Base-by-base conservation (phyloP, 2,113 vertebrate genomes). In the Amazona vittata region DNA sequence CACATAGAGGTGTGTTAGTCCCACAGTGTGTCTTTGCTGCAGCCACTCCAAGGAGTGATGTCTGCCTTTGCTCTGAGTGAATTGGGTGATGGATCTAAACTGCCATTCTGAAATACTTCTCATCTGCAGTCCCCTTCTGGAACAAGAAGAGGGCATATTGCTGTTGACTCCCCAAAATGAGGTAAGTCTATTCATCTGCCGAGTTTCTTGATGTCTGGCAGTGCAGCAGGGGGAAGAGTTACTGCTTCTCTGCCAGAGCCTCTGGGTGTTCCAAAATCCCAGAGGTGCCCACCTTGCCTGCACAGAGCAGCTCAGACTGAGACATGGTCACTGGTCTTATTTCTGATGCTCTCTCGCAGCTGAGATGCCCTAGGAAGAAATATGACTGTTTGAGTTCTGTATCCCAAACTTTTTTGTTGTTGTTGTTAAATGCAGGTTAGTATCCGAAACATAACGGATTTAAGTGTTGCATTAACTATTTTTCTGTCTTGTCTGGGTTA, bases 31-130 rank as follows among this genome's bases (percentile, higher is more conserved):
- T 52, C 77, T 93, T 57, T 81, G 63, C 37, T 76, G 75, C 35
- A 7, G 18, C 12, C 0, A 0, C 14, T 25, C 24, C 37, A 75
- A 28, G 69, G 18, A 44, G 5, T 6, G 8, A 49, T 0, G 1
- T 16, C 31, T 80, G 15, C 60, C 29, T 75, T 77, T 53, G 15
- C 13, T 67, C 29, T 0, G 1, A 20, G 12, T 43, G 18, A 65
- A 43, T 0, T 25, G 37, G 21, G 35, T 62, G 60, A 22, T 1
- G 8, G 33, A 86, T 62, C 39, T 44, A 91, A 55, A 55, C 25
- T 35, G 19, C 24, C 10, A 21, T 39, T 15, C 44, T 65, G 25
- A 83, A 64, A 74, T 15, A 8, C 33, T 73, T 55, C 39, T 50
- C 21, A n/a, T 16, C 43, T 41, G 26, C 4, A 5, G 24, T 16